Conservation (phyloP, 2,797 vertebrate species). For the Synaphobranchus kaupii region DNA sequence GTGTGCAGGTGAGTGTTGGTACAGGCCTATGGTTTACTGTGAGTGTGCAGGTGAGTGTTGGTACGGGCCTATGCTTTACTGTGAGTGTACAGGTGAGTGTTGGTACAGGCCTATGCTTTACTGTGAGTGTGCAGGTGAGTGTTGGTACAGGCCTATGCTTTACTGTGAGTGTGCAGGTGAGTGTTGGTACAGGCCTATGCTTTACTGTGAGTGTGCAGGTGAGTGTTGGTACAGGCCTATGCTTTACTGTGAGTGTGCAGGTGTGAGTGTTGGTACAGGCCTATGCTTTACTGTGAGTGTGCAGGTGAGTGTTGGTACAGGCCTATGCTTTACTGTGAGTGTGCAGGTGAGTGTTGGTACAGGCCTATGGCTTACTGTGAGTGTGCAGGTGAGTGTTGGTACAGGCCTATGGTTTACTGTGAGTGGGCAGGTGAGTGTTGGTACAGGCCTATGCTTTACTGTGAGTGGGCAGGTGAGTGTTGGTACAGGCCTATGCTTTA, state of each 20-base stretch:
- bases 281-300: neutral
- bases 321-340: neutral
- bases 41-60: neutral
- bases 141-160: neutral
- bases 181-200: neutral
- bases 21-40: neutral
- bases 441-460: neutral
- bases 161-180: neutral
- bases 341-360: neutral
- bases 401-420: neutral
- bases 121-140: neutral
- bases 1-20: neutral
- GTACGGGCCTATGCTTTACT: neutral
- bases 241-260: neutral
- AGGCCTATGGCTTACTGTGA: neutral
- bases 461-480: neutral
- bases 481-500: neutral
- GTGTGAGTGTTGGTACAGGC: neutral
- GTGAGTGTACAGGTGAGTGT: neutral
- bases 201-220: neutral
- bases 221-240: neutral
- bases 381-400: neutral
- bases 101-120: neutral
- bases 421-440: neutral
- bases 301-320: neutral